Evolutionary conservation across 1,140 invertebrate genomes (phyloP), one percentile per base, ranked within the genome.

Genomic region (Apis florea): DNA sequence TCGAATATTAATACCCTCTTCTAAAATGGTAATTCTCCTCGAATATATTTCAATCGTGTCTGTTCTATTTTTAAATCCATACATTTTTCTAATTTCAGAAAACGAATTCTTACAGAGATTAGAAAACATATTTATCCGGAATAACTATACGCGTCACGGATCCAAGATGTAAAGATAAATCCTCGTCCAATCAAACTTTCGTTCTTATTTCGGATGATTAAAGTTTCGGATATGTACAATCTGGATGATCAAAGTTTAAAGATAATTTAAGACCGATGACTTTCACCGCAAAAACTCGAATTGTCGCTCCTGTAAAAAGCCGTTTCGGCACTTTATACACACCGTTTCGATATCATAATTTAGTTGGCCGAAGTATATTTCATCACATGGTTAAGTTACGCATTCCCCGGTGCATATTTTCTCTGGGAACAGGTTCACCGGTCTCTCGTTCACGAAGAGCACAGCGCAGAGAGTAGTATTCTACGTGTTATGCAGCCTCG

Each of bases 251-350:
- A 40, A 61, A 53, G 17, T 21, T 21, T 13, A 4, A n/a, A 21
- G 40, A 49, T 63, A 79, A 71, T 79, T 79, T 53, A 79, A 24
- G 49, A 70, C 47, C 49, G 67, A 59, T 61, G 40, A 79, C 76
- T 70, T 70, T 71, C 67, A 71, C 56, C 58, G 58, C 54, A 68
- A 64, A 59, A 59, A 49, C 63, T 3, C 2, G 24, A 61, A 53
- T 61, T 61, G 40, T 63, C 13, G 26, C n/a, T 26, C 1, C 12
- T 61, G 10, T 47, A 47, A 71, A 71, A 79, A 71, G 15, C 11
- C 6, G 24, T 75, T 51, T 75, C 26, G 49, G 13, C 13, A 12
- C 31, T 64, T 53, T 75, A 59, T 53, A 15, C 63, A 2, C 31
- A 9, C 19, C 17, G 31, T 15, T 54, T 24, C 76, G 63, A 49